Evolutionary conservation across 1,140 invertebrate genomes (phyloP), one percentile per base, ranked within the genome.

Genomic region (Homalodisca vitripennis): DNA sequence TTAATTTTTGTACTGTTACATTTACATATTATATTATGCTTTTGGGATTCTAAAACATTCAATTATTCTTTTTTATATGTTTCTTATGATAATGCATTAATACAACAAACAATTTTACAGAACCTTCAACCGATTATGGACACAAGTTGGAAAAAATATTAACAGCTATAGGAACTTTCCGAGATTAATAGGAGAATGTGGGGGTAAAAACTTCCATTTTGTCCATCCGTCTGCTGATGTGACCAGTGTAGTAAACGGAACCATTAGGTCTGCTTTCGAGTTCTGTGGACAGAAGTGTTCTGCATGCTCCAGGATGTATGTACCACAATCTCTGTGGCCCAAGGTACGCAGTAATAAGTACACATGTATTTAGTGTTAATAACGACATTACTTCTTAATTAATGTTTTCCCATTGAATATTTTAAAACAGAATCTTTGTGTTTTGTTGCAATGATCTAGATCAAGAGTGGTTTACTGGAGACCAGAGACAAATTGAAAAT

Each of bases 181-280:
- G 0, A 87, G 96, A 73, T 81, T 99, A 2, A 92, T 98, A 73
- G 92, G 92, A 73, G 98, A 99, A 82, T 99, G 97, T 81, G 98
- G 98, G 51, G 98, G 98, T 1, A 99, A 99, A 81, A 99, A 99
- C 82, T 99, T 93, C 80, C 98, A 99, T 78, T 98, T 99, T 78
- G 82, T 99, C 24, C 98, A 99, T 82, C 86, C 90, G 0, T 89
- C 92, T 26, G 98, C 97, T 17, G 90, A 99, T 81, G 82, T 92
- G 0, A 83, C 89, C 17, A 88, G 89, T 32, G 95, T 97, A 32
- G 87, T 95, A 0, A 87, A 88, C 34, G 86, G 87, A 1, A 98
- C 97, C 0, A 92, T 98, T 70, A 84, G 90, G 67, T 92, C 95
- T 66, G 88, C 97, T 27, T 99, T 98, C 80, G 98, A 99, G 83